phyloP scores from a whole-genome alignment of 1,140 invertebrate genomes.

The Lutraria rhynchaena region DNA sequence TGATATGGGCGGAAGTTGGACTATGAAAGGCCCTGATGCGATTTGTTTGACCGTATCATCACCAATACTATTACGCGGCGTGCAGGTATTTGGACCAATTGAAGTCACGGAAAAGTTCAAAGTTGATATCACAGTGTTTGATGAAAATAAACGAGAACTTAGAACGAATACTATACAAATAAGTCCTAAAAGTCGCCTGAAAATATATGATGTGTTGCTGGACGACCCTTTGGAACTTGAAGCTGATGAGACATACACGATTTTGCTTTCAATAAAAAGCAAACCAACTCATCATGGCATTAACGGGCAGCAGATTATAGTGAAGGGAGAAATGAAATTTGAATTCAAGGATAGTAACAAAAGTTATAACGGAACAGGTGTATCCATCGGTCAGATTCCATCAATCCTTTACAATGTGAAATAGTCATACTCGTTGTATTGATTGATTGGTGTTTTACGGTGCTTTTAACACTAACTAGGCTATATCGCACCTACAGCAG shows the following conservation, averaged over 20 bases:
- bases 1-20: slow-evolving; percentile 17
- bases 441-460: too few relatives aligned
- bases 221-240: background rate
- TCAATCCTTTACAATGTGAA: slow-evolving; percentile 25
- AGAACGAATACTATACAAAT: background rate
- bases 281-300: slow-evolving; percentile 41
- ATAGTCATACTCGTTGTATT: too few relatives aligned
- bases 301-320: background rate
- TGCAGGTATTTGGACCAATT: slow-evolving; percentile 23
- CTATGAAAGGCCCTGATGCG: slow-evolving; percentile 36
- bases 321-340: slow-evolving; percentile 10
- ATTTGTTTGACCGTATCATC: slow-evolving; percentile 27
- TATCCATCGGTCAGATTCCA: slow-evolving; percentile 48
- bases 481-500: too few relatives aligned
- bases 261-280: slow-evolving; percentile 13
- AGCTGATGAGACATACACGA: slow-evolving; percentile 1
- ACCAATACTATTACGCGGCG: slow-evolving; percentile 21
- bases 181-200: background rate
- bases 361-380: slow-evolving; percentile 39
- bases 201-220: slow-evolving; percentile 30
- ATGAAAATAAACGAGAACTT: slow-evolving; percentile 4
- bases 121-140: slow-evolving; percentile 14
- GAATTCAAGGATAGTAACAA: slow-evolving; percentile 31
- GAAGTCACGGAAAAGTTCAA: background rate
- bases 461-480: too few relatives aligned